Evolutionary conservation across 1,140 invertebrate species (phyloP), one percentile per base, ranked within the genome.

Genomic region (Asobara japonica): DNA sequence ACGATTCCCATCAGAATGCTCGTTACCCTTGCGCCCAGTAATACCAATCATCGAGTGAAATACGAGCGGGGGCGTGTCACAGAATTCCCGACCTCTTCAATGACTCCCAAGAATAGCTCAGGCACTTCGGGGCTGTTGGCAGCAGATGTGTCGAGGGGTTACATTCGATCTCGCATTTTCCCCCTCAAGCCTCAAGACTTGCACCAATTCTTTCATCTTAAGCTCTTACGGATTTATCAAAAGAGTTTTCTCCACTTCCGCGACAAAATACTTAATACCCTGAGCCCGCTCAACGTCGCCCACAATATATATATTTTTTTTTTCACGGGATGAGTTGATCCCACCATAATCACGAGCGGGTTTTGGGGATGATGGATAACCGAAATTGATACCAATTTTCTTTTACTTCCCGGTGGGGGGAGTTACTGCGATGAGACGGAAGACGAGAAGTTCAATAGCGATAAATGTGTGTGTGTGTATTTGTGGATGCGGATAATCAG

Each of bases 21-120:
- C 51, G 2, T 56, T 56, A 22, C 13, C 25, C 51, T n/a, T 10
- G 22, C 22, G 51, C 25, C 51, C 25, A 56, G 20, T 11, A 56
- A 56, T 56, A 56, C 25, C 51, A 18, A 56, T 56, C 51, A 56
- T 7, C n/a, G 41, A 25, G 51, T 56, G 51, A 27, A 56, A 56
- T 56, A 27, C 22, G 51, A 56, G 51, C 11, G 51, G 20, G 51
- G 51, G 25, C 51, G 22, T 56, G 41, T 45, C 41, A 45, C 18
- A 45, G 22, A 56, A 56, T 27, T 56, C 51, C 20, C 51, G 51
- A 56, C 51, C 51, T 56, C 51, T 18, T 56, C 51, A 56, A 56
- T 56, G 18, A 56, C 20, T 56, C 18, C 51, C 22, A 20, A 56
- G 51, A 56, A 56, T 56, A 56, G 22, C 51, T 22, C 22, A 1